Evolutionary conservation across 1,140 invertebrate genomes (phyloP).

Genomic region (Lordiphosa clarofinis): DNA sequence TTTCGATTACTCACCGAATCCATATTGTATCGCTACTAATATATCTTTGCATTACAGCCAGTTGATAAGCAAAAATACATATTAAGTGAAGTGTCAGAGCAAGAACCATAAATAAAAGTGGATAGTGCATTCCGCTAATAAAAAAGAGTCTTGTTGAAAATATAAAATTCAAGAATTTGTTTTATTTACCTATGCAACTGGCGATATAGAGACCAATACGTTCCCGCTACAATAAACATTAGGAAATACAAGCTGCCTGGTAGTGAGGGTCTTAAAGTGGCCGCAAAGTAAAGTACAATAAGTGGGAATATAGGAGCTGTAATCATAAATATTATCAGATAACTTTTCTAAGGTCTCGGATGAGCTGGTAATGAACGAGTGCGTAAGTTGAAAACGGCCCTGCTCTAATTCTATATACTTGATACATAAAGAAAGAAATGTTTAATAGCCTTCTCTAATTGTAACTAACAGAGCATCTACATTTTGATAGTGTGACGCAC

Average conservation of each 20-base stretch:
- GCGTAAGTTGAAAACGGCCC: too few relatives aligned
- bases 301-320: conserved; percentile 87
- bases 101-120: conserved; percentile 27
- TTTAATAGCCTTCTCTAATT: too few relatives aligned
- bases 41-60: conserved; percentile 82
- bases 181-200: conserved; percentile 81
- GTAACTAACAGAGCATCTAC: too few relatives aligned
- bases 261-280: conserved; percentile 89
- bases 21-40: conserved; percentile 84
- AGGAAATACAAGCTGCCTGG: conserved; percentile 91
- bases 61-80: conserved; percentile 33
- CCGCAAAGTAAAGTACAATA: conserved; percentile 86
- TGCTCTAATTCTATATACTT: too few relatives aligned
- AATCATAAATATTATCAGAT: neutral
- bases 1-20: conserved; percentile 81
- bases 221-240: conserved; percentile 89
- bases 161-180: neutral
- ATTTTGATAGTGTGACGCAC: too few relatives aligned
- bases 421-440: too few relatives aligned
- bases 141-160: neutral
- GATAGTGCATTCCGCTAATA: conserved; percentile 20
- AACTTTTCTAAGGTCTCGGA: too few relatives aligned
- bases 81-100: conserved; percentile 32
- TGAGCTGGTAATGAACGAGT: too few relatives aligned
- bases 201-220: conserved; percentile 92